A percentile compares a stretch with the other conserved stretches of the same genome.
phyloP scores from a whole-genome alignment of 2,888 invertebrate species.

The Nasonovia ribisnigri region DNA sequence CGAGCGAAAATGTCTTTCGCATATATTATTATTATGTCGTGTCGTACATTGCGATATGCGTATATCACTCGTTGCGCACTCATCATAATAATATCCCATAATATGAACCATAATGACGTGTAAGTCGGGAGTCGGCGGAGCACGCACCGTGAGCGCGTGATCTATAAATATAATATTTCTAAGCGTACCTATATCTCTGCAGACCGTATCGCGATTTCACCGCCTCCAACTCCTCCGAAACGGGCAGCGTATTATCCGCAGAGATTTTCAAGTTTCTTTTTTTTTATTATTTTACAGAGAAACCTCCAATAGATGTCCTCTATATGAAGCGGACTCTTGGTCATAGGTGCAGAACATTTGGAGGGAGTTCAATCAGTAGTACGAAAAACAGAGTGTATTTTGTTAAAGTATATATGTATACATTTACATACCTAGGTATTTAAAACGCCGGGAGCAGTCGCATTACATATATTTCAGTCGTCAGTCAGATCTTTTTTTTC shows the following conservation, averaged over 20 bases:
- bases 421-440: no score
- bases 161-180: background rate
- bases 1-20: background rate
- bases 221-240: background rate
- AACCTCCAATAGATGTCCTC: no score
- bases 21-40: background rate
- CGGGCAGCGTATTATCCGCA: background rate
- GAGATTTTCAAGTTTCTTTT: background rate
- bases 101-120: no score
- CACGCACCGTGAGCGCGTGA: background rate
- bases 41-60: background rate
- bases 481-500: background rate
- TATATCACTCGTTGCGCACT: no score
- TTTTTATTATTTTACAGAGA: no score
- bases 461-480: background rate
- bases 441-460: background rate
- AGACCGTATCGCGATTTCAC: background rate
- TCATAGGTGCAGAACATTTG: background rate
- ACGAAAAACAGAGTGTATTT: background rate
- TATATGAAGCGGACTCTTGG: background rate
- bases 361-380: background rate
- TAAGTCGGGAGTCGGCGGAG: background rate
- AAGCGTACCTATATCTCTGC: background rate
- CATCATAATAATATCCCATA: no score
- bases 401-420: background rate